A percentile compares a stretch with the other conserved stretches of the same genome.
Evolutionary conservation across 2,797 vertebrate species (phyloP).

Genomic region (Sebastes cheni): DNA sequence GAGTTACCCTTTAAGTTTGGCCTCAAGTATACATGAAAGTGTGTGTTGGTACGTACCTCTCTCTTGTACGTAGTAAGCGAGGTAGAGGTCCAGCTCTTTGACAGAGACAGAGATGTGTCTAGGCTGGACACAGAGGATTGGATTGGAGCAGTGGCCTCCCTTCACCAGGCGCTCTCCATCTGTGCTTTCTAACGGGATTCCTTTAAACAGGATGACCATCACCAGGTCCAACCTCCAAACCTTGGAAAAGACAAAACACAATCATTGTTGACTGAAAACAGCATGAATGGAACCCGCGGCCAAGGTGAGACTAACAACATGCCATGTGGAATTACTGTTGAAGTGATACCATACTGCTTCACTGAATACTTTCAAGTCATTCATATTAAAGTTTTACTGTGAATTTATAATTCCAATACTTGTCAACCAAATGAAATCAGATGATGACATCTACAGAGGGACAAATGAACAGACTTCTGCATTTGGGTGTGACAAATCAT

Average conservation of each 20-base stretch:
- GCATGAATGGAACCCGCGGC: not conserved
- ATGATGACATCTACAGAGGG: not conserved
- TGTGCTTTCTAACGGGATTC: constrained; percentile 97
- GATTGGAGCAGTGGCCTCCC: constrained; percentile 91
- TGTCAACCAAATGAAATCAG: not conserved
- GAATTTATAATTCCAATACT: not conserved
- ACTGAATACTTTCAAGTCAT: not conserved
- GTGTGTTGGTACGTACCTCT: constrained; percentile 84
- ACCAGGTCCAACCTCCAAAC: constrained; percentile 98
- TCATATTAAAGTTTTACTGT: not conserved
- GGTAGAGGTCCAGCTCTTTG: constrained; percentile 98
- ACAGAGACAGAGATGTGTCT: constrained; percentile 97
- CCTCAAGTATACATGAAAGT: not conserved
- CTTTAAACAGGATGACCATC: constrained; percentile 99
- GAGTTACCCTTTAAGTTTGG: not conserved
- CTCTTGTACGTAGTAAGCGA: constrained; percentile 96
- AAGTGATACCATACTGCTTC: not conserved
- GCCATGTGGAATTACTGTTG: not conserved
- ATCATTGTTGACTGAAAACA: not conserved
- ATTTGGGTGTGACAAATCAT: not conserved
- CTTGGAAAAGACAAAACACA: constrained; percentile 30
- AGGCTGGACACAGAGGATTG: constrained; percentile 95
- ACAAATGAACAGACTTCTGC: not conserved
- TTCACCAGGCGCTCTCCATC: constrained; percentile 97
- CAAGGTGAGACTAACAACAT: not conserved